These are phyloP conservation scores for Lethrus apterus DNA, from an alignment of 1,140 invertebrate species.

Conservation along the genomic window DNA sequence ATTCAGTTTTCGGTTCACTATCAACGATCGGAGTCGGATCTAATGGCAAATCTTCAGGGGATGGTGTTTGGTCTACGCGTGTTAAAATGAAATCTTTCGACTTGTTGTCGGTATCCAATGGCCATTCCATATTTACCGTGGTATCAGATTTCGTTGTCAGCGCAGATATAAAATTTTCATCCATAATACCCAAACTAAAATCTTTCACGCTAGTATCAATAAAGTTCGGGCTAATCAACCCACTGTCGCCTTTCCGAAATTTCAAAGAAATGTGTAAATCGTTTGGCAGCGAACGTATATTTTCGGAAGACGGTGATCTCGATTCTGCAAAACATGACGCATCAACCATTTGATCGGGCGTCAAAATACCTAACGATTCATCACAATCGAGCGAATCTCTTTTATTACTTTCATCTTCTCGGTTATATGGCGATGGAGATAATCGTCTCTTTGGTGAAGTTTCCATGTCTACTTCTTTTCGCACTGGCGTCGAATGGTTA, in stretches of 20 bases:
- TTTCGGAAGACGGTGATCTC: conserved; percentile 29
- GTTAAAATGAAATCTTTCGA: conserved; percentile 24
- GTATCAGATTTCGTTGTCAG: conserved; percentile 40
- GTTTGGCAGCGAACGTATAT: conserved; percentile 19
- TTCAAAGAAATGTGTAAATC: conserved; percentile 7
- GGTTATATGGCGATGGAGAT: conserved; percentile 12
- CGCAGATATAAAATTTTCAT: conserved; percentile 28
- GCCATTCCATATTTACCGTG: conserved; percentile 52
- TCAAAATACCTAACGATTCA: conserved; percentile 76
- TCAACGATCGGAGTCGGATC: conserved; percentile 52
- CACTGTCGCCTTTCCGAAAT: conserved; percentile 10
- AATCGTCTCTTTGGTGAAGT: conserved; percentile 13
- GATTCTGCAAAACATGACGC: conserved; percentile 47
- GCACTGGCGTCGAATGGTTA: conserved; percentile 7
- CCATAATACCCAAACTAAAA: conserved; percentile 34
- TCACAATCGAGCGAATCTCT: conserved; percentile 42
- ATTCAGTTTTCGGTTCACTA: conserved; percentile 48
- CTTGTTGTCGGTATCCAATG: conserved; percentile 39
- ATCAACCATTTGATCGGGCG: conserved; percentile 79
- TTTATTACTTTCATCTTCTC: conserved; percentile 30
- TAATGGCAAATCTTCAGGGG: conserved; percentile 71
- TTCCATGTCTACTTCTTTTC: conserved; percentile 4
- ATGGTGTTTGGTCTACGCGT: conserved; percentile 66
- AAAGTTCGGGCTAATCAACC: conserved; percentile 30
- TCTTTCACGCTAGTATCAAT: conserved; percentile 26